phyloP scores from a whole-genome alignment of 2,888 invertebrate genomes.

The Drosophila mettleri region DNA sequence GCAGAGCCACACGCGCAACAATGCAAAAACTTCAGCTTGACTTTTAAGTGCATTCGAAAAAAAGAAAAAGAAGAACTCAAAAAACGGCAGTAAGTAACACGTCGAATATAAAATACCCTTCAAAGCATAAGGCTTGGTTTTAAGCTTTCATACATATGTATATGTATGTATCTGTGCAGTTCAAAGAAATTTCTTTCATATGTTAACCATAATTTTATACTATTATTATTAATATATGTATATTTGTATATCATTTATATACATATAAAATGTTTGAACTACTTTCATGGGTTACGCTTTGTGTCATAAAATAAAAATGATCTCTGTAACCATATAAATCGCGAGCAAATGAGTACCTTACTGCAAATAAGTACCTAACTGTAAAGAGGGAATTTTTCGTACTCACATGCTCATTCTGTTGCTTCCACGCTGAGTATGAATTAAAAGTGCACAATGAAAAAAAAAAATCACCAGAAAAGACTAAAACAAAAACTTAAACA shows the following conservation, averaged over 20 bases:
- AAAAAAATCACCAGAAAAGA: no score
- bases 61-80: conserved; percentile 11
- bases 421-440: not conserved
- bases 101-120: not conserved
- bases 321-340: not conserved
- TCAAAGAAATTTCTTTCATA: not conserved
- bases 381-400: not conserved
- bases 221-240: not conserved
- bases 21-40: conserved; percentile 43
- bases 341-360: not conserved
- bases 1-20: conserved; percentile 31
- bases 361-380: not conserved
- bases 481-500: no score
- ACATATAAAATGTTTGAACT: not conserved
- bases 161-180: not conserved
- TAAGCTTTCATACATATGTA: not conserved
- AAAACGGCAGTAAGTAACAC: not conserved
- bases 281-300: not conserved
- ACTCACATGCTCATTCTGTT: not conserved
- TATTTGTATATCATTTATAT: not conserved
- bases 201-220: not conserved
- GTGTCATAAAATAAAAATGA: not conserved
- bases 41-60: conserved; percentile 51
- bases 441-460: no score
- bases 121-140: not conserved